These are phyloP conservation scores for Chironomus tepperi DNA, from an alignment of 1,140 invertebrate species.

Conservation along the genomic window DNA sequence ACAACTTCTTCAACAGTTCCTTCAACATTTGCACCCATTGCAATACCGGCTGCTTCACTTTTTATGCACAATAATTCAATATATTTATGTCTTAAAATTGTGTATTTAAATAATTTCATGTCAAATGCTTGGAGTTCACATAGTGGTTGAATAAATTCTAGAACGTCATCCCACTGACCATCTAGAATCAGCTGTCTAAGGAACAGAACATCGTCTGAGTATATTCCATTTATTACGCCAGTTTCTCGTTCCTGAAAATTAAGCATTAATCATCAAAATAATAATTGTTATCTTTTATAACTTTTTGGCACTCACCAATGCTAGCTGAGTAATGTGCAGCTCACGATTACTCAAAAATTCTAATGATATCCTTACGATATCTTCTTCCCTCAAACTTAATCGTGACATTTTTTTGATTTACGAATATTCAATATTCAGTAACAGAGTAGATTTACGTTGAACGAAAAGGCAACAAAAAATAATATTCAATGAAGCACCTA, in stretches of 20 bases:
- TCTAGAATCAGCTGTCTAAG: conserved; percentile 89
- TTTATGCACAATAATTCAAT: conserved; percentile 91
- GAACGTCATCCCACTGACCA: conserved; percentile 95
- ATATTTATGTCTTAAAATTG: conserved; percentile 87
- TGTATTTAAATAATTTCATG: conserved; percentile 71
- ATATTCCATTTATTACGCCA: conserved; percentile 87
- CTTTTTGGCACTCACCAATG: conserved; percentile 43
- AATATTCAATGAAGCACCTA: neutral
- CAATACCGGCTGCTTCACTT: conserved; percentile 60
- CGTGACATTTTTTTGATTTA: conserved; percentile 41
- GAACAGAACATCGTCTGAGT: conserved; percentile 87
- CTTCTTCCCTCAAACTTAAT: conserved; percentile 76
- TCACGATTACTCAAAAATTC: conserved; percentile 89
- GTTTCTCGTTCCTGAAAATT: conserved; percentile 70
- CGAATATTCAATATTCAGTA: neutral
- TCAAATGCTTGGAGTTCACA: conserved; percentile 71
- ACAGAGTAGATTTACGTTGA: neutral
- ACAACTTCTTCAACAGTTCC: conserved; percentile 91
- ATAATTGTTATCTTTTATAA: neutral
- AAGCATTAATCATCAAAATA: neutral
- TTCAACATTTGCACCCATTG: conserved; percentile 61
- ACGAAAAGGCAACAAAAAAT: neutral
- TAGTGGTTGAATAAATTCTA: conserved; percentile 94
- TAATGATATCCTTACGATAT: conserved; percentile 80
- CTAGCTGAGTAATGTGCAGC: conserved; percentile 82